A percentile compares a stretch with the other conserved stretches of the same genome.
Conservation (phyloP, 2,888 invertebrate genomes). For the Amiota mariae region DNA sequence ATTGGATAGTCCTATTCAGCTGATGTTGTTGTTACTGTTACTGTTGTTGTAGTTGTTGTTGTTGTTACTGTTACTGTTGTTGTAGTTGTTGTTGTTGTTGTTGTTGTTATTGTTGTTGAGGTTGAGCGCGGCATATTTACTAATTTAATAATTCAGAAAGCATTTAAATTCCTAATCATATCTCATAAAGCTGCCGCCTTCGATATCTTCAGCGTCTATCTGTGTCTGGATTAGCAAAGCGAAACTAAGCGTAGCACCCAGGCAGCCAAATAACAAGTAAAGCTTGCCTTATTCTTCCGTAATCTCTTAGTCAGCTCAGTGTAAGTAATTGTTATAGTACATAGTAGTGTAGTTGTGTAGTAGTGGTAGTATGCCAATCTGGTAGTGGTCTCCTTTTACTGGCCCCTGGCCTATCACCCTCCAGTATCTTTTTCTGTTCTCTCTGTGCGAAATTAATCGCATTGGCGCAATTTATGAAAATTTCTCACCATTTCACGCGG, state of each 20-base stretch:
- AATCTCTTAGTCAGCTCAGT: not conserved
- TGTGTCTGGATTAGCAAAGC: slow-evolving; percentile 40
- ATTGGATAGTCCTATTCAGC: slow-evolving; percentile 17
- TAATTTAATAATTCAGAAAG: slow-evolving; percentile 74
- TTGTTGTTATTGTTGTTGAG: slow-evolving; percentile 35
- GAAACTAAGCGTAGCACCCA: slow-evolving; percentile 21
- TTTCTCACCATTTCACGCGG: slow-evolving; percentile 61
- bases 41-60: slow-evolving; percentile 12
- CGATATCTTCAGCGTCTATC: slow-evolving; percentile 23
- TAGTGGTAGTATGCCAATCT: not conserved
- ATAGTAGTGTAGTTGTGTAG: not conserved
- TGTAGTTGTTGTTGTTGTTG: slow-evolving; percentile 29
- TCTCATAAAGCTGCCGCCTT: slow-evolving; percentile 61
- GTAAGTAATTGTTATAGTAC: not conserved
- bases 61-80: slow-evolving; percentile 24
- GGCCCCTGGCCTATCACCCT: slow-evolving; percentile 6
- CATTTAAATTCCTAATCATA: slow-evolving; percentile 74
- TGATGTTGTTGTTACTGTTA: slow-evolving; percentile 17
- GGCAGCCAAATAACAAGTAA: not conserved
- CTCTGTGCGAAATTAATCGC: slow-evolving; percentile 56
- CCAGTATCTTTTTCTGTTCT: not conserved
- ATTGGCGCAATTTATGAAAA: slow-evolving; percentile 63
- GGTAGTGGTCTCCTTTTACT: not conserved
- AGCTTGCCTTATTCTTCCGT: too few species aligned
- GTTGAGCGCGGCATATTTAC: slow-evolving; percentile 65